Conservation (phyloP, 2,113 vertebrate genomes). For the Pangasianodon gigas region DNA sequence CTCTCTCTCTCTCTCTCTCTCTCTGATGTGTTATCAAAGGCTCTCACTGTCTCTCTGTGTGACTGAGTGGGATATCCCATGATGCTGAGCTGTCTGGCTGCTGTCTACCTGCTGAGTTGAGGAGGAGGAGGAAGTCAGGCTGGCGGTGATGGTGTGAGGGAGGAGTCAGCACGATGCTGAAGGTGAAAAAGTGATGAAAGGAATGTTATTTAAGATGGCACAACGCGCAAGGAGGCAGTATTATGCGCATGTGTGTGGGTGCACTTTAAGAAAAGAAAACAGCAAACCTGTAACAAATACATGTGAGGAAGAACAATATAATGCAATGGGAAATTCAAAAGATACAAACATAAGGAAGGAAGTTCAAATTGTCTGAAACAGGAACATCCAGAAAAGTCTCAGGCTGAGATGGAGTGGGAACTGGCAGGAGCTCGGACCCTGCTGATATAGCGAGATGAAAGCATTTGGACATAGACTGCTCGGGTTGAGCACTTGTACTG, state of each 20-base stretch:
- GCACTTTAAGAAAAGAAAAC: background rate
- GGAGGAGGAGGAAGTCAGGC: constrained; percentile 5
- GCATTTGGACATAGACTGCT: background rate
- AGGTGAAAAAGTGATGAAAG: background rate
- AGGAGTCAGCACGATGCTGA: constrained; percentile 2
- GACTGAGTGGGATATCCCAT: constrained; percentile 40
- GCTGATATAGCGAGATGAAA: background rate
- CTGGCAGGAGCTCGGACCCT: background rate
- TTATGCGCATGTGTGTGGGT: background rate
- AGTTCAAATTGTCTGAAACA: background rate
- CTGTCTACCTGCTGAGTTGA: constrained; percentile 10
- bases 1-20: background rate
- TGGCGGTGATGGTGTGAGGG: constrained; percentile 9
- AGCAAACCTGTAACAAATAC: background rate
- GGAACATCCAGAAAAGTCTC: background rate
- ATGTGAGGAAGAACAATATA: background rate
- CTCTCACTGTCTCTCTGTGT: constrained; percentile 31
- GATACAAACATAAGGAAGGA: background rate
- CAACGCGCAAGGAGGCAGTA: background rate
- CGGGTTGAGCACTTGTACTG: background rate
- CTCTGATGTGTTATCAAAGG: constrained; percentile 54
- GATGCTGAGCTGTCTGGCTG: constrained; percentile 44
- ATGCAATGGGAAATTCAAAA: background rate
- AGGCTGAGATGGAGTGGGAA: background rate
- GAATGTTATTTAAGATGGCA: background rate